A percentile compares a stretch with the other conserved stretches of the same genome.
phyloP scores from a whole-genome alignment of 2,888 invertebrate genomes.

The Folsomia manolachei region DNA sequence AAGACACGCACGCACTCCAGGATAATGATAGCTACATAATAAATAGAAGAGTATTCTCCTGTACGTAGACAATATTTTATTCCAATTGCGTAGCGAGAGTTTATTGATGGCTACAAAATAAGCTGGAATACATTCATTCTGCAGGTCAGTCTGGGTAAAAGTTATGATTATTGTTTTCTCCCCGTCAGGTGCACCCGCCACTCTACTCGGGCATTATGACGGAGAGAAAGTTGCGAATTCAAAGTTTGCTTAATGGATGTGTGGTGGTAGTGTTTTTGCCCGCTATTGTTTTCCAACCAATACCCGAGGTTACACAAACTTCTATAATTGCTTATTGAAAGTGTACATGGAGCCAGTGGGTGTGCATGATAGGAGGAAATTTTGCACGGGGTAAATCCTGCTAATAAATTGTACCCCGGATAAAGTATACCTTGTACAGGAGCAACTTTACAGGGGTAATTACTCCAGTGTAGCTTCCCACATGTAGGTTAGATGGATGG shows the following conservation, averaged over 20 bases:
- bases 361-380: neutral
- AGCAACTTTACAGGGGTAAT: neutral
- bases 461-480: neutral
- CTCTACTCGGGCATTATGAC: neutral
- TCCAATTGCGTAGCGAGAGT: too few relatives aligned
- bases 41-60: too few relatives aligned
- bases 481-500: neutral
- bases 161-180: slow-evolving; percentile 19
- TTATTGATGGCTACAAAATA: too few relatives aligned
- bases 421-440: neutral
- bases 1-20: too few relatives aligned
- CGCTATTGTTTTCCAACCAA: neutral
- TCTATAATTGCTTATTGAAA: neutral
- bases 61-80: too few relatives aligned
- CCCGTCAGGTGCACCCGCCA: neutral
- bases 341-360: too few relatives aligned
- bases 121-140: neutral
- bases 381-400: neutral
- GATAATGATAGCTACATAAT: too few relatives aligned
- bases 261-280: neutral
- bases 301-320: neutral
- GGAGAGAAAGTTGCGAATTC: neutral
- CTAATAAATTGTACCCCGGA: neutral
- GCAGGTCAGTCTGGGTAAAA: neutral
- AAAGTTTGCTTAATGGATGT: neutral